phyloP scores from a whole-genome alignment of 2,113 vertebrate genomes.

The Alouatta palliata region DNA sequence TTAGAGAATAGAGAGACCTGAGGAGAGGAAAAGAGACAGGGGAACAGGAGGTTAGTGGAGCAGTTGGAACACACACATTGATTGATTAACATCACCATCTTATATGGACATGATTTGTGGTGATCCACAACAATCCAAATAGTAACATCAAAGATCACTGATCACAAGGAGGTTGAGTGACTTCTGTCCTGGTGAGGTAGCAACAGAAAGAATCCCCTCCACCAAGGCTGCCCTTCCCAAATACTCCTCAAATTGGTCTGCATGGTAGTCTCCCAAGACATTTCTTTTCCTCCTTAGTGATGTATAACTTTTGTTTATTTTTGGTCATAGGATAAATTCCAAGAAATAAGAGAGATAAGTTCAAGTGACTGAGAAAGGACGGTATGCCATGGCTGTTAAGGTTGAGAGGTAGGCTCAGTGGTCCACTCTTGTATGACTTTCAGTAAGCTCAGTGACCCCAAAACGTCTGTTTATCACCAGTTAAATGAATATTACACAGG shows the following conservation, averaged over 20 bases:
- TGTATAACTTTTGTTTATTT: constrained; percentile 8
- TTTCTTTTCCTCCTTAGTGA: background rate
- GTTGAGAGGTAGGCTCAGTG: background rate
- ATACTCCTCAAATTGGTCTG: background rate
- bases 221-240: background rate
- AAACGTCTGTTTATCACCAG: background rate
- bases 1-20: background rate
- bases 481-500: background rate
- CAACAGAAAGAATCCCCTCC: background rate
- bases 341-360: background rate
- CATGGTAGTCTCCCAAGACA: background rate
- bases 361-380: background rate
- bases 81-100: background rate
- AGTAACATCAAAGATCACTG: background rate
- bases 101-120: background rate
- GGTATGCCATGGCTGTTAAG: fast-evolving
- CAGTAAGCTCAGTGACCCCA: background rate
- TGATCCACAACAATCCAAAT: background rate
- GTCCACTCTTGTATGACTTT: background rate
- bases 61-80: background rate
- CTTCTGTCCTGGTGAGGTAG: background rate
- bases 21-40: background rate
- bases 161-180: background rate
- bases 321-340: background rate
- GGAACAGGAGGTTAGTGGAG: background rate